These are phyloP conservation scores for Mystacornis crossleyi DNA, from an alignment of 2,113 vertebrate species.

Conservation along the genomic window DNA sequence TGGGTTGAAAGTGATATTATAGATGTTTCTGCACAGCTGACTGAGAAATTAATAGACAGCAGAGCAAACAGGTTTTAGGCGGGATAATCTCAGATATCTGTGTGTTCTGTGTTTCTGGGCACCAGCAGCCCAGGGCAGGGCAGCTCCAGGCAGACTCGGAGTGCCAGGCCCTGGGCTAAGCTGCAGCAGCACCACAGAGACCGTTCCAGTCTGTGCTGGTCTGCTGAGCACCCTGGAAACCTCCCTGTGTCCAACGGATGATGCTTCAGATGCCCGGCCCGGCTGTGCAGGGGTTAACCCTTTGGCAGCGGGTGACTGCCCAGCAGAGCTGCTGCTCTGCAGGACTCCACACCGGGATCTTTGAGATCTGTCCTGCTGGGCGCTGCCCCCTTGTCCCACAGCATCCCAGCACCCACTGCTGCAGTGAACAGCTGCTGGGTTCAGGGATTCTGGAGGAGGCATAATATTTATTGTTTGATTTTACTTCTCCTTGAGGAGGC, in stretches of 20 bases:
- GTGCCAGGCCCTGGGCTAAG: background rate
- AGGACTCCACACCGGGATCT: accelerated
- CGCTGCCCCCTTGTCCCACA: background rate
- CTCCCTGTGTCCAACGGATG: background rate
- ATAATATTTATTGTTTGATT: background rate
- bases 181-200: background rate
- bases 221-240: background rate
- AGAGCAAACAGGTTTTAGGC: background rate
- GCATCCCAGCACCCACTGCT: background rate
- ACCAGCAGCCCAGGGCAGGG: background rate
- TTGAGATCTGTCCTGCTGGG: accelerated
- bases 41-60: background rate
- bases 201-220: accelerated
- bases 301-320: background rate
- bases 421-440: background rate
- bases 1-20: background rate
- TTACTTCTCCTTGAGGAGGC: background rate
- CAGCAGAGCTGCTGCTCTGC: background rate
- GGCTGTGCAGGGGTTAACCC: background rate
- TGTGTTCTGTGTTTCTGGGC: background rate
- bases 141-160: background rate
- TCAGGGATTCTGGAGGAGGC: background rate
- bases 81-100: accelerated
- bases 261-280: background rate
- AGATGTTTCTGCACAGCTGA: background rate